phyloP scores from a whole-genome alignment of 2,797 vertebrate genomes.

The Heteromormyrus szaboi region DNA sequence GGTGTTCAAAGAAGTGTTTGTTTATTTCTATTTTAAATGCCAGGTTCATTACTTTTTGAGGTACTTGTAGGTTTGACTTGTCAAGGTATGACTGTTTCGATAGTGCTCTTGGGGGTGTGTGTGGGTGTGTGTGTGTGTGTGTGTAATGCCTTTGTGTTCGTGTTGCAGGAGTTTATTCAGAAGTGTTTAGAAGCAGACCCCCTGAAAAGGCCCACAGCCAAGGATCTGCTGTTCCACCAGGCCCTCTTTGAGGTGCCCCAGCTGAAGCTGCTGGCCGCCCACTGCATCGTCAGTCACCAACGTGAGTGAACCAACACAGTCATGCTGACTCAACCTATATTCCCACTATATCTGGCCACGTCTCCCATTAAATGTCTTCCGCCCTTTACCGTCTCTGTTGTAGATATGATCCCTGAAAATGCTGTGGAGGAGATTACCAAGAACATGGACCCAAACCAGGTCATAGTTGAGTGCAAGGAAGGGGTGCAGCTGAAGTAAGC shows the following conservation, averaged over 20 bases:
- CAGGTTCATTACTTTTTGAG: not conserved
- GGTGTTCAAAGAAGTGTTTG: not conserved
- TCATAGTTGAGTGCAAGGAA: slow-evolving; percentile 84
- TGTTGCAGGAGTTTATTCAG: slow-evolving; percentile 88
- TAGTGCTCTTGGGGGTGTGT: not conserved
- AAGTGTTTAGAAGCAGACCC: slow-evolving; percentile 92
- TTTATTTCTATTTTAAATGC: not conserved
- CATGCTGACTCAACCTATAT: not conserved
- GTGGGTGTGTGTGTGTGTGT: slow-evolving; percentile 9
- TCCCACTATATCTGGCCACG: not conserved
- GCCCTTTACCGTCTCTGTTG: slow-evolving; percentile 10
- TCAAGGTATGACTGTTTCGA: not conserved
- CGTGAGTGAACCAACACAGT: slow-evolving; percentile 66
- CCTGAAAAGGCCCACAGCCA: slow-evolving; percentile 80
- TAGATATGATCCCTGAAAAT: slow-evolving; percentile 97
- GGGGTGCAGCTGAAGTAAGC: slow-evolving; percentile 88
- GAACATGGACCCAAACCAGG: slow-evolving; percentile 89
- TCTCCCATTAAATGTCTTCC: not conserved
- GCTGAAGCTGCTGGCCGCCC: slow-evolving; percentile 90
- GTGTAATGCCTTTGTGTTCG: not conserved
- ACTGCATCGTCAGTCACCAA: slow-evolving; percentile 93
- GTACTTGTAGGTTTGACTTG: not conserved
- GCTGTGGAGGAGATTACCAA: slow-evolving; percentile 98
- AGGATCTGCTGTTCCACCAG: slow-evolving; percentile 89
- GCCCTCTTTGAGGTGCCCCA: slow-evolving; percentile 97